These are phyloP conservation scores for Stenoptilia bipunctidactyla DNA, from an alignment of 2,888 invertebrate genomes.

Conservation along the genomic window DNA sequence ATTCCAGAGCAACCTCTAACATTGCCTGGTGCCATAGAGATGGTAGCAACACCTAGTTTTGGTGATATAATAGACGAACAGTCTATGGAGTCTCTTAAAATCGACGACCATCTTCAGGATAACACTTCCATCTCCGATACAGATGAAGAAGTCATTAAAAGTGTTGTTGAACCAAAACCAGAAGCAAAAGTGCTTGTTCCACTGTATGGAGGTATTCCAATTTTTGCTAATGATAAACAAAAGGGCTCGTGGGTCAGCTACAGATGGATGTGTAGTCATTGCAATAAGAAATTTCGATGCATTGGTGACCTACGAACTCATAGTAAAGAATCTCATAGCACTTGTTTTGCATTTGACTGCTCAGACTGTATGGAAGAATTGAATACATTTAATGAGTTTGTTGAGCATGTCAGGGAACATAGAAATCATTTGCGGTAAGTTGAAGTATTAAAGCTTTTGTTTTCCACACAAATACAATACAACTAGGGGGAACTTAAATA, in stretches of 20 bases:
- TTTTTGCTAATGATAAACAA: not conserved
- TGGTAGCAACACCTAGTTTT: not conserved
- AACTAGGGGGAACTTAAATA: too few relatives aligned
- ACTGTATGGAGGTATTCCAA: not conserved
- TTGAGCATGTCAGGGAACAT: slow-evolving; percentile 16
- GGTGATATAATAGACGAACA: not conserved
- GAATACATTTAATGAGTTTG: slow-evolving; percentile 12
- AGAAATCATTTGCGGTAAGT: slow-evolving; percentile 54
- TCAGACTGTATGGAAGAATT: slow-evolving; percentile 14
- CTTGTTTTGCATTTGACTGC: slow-evolving; percentile 16
- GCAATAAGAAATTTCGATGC: slow-evolving; percentile 6
- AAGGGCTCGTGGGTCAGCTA: slow-evolving; percentile 14
- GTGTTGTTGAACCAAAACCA: too few relatives aligned
- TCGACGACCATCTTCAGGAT: not conserved
- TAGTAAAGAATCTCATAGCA: slow-evolving; percentile 11
- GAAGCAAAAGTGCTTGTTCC: not conserved
- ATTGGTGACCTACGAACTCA: slow-evolving; percentile 14
- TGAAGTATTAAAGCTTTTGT: not conserved
- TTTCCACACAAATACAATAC: too few relatives aligned
- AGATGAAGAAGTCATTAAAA: not conserved
- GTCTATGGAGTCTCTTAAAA: not conserved
- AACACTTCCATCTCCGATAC: not conserved
- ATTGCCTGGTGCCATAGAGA: not conserved
- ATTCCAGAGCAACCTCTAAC: not conserved
- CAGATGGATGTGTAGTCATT: slow-evolving; percentile 14